Conservation (phyloP, 2,888 invertebrate species). For the Apodemia mormo region DNA sequence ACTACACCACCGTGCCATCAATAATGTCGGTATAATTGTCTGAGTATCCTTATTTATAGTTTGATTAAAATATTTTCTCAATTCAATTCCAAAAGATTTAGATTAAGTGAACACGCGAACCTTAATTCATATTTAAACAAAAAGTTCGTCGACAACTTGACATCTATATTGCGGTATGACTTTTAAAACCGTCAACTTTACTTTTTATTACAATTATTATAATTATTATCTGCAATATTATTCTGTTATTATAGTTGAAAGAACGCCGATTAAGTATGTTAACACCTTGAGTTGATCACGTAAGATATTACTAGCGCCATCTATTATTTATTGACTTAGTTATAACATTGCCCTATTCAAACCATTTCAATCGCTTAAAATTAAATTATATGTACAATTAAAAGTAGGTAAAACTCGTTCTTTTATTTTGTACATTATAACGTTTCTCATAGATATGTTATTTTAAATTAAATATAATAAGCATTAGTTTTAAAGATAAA, state of each 20-base stretch:
- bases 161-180: constrained; percentile 26
- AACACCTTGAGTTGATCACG: constrained; percentile 10
- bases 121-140: constrained; percentile 27
- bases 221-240: constrained; percentile 8
- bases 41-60: constrained; percentile 32
- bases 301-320: constrained; percentile 45
- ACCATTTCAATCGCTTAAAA: not conserved
- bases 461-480: too few species aligned
- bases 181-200: constrained; percentile 25
- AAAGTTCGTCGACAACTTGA: constrained; percentile 26
- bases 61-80: constrained; percentile 33
- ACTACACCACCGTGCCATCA: constrained; percentile 25
- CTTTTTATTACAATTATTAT: constrained; percentile 9
- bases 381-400: too few species aligned
- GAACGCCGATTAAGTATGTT: constrained; percentile 7
- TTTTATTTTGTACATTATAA: too few species aligned
- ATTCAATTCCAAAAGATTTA: constrained; percentile 36
- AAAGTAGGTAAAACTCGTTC: too few species aligned
- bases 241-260: constrained; percentile 5
- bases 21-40: constrained; percentile 28
- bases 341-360: not conserved
- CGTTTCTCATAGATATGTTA: too few species aligned
- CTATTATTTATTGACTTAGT: constrained; percentile 34
- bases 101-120: constrained; percentile 35
- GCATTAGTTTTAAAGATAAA: too few species aligned